A percentile compares a stretch with the other conserved stretches of the same genome.
These are phyloP conservation scores for Drosophila niveifrons DNA, from an alignment of 2,888 invertebrate species.

Conservation along the genomic window DNA sequence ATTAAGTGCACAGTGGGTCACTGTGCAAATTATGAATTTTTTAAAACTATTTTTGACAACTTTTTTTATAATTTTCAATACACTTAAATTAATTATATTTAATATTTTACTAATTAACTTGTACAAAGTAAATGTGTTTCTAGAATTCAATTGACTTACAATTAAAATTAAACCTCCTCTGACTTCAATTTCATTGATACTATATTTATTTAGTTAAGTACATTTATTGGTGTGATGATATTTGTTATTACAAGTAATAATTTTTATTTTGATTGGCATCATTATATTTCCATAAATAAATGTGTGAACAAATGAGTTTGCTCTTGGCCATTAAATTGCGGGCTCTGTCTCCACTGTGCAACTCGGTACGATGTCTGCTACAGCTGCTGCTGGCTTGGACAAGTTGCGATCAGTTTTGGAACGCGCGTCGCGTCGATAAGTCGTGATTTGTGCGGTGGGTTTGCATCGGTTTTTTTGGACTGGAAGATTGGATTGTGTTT, in stretches of 20 bases:
- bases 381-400: conserved; percentile 28
- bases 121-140: too few relatives aligned
- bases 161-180: too few relatives aligned
- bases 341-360: conserved; percentile 41
- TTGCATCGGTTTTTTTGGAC: conserved; percentile 12
- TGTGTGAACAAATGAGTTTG: not conserved
- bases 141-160: too few relatives aligned
- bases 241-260: too few relatives aligned
- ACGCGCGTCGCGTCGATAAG: conserved; percentile 55
- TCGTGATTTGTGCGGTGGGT: conserved; percentile 61
- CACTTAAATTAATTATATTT: too few relatives aligned
- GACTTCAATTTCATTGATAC: too few relatives aligned
- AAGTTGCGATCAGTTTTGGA: conserved; percentile 69
- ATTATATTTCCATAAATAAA: too few relatives aligned
- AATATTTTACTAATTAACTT: too few relatives aligned
- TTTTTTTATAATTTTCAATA: not conserved
- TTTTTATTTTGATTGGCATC: too few relatives aligned
- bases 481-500: conserved; percentile 23
- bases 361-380: conserved; percentile 20
- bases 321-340: not conserved
- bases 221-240: too few relatives aligned
- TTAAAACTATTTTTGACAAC: not conserved
- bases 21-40: not conserved
- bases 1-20: conserved; percentile 18
- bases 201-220: too few relatives aligned